Conservation (phyloP, 2,113 vertebrate species). For the Trematomus loennbergii region DNA sequence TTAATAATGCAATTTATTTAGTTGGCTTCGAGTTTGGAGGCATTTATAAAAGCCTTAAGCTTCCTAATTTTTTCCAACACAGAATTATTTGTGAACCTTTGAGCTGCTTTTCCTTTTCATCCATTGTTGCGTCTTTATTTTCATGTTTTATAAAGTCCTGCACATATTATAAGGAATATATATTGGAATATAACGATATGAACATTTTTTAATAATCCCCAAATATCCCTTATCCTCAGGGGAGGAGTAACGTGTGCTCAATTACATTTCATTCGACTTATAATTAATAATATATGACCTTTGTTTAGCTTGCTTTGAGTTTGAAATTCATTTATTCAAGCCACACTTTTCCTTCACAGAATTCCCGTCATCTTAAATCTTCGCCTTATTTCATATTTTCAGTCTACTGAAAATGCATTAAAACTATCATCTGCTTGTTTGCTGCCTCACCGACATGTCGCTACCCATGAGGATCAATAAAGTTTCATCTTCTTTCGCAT, state of each 20-base stretch:
- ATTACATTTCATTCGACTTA: neutral
- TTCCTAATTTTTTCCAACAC: neutral
- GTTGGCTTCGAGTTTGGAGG: neutral
- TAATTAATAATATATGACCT: conserved; percentile 3
- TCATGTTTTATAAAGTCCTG: neutral
- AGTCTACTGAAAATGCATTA: too few species aligned
- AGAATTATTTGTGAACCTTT: neutral
- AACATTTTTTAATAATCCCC: neutral
- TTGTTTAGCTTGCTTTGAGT: neutral
- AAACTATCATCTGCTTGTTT: neutral
- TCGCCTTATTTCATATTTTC: too few species aligned
- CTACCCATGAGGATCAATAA: neutral
- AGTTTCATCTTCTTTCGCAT: neutral
- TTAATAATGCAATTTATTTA: conserved; percentile 10
- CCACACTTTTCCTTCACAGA: too few species aligned
- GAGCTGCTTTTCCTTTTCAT: neutral
- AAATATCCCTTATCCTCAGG: neutral
- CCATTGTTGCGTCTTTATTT: neutral
- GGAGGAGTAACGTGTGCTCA: neutral
- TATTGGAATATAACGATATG: too few species aligned
- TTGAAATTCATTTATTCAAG: neutral
- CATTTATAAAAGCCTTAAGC: neutral
- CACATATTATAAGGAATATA: neutral
- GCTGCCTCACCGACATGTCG: neutral
- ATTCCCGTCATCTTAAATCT: too few species aligned